Percentiles rank a stretch among this genome's conserved stretches.
phyloP scores from a whole-genome alignment of 2,888 invertebrate genomes.

The Liopterus haemorrhoidalis region DNA sequence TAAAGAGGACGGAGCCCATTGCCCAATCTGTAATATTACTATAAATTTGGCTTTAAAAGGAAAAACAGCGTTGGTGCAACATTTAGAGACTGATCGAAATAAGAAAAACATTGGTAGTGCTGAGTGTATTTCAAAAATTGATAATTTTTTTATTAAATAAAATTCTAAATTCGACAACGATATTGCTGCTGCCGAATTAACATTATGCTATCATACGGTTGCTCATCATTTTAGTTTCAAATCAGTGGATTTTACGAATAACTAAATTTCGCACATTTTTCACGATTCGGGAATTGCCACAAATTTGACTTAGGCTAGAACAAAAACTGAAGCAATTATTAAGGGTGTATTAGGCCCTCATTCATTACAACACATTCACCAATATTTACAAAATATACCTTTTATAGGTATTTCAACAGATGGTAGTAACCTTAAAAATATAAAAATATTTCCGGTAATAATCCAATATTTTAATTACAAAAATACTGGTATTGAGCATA shows the following conservation, averaged over 20 bases:
- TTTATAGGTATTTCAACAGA: conserved; percentile 28
- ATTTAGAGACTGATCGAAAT: no score
- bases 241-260: conserved; percentile 33
- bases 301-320: conserved; percentile 18
- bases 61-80: no score
- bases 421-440: conserved; percentile 28
- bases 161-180: no score
- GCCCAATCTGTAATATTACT: no score
- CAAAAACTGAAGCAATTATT: conserved; percentile 8
- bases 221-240: conserved; percentile 33
- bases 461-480: conserved; percentile 30
- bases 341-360: not conserved
- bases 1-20: no score
- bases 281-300: conserved; percentile 31
- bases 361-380: conserved; percentile 11
- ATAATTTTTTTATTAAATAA: no score
- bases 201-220: conserved; percentile 33
- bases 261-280: conserved; percentile 28
- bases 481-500: conserved; percentile 27
- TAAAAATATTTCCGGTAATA: conserved; percentile 30
- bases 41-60: no score
- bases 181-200: conserved; percentile 30
- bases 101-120: no score
- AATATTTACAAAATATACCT: no score
- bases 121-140: no score